phyloP scores from a whole-genome alignment of 2,888 invertebrate genomes.

The Acanthosepion pharaonis region DNA sequence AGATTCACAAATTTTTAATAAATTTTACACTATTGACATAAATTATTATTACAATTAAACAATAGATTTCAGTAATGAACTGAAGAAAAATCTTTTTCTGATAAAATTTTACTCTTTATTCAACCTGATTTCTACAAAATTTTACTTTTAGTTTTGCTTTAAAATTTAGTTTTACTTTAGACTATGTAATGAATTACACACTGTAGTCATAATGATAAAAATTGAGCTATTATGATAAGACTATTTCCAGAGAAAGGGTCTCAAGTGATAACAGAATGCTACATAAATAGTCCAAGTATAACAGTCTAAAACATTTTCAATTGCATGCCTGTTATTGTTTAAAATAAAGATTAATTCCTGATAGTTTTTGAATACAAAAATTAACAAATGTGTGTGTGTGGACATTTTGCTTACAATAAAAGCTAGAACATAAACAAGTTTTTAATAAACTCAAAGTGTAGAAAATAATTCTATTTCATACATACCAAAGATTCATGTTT shows the following conservation, averaged over 20 bases:
- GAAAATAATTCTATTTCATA: not conserved
- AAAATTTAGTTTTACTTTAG: not conserved
- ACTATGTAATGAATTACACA: not conserved
- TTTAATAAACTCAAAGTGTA: not conserved
- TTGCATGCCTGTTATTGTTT: not conserved
- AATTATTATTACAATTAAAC: no score
- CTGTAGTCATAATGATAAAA: not conserved
- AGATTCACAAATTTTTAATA: not conserved
- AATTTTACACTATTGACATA: not conserved
- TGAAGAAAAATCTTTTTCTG: no score
- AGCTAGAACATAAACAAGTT: not conserved
- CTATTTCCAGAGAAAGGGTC: no score
- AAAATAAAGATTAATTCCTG: not conserved
- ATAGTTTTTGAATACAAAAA: not conserved
- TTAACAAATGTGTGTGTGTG: conserved; percentile 15
- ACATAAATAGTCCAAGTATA: not conserved
- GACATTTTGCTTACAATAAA: not conserved
- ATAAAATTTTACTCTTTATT: no score
- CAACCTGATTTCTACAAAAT: no score
- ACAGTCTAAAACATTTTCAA: not conserved
- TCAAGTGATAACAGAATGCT: not conserved
- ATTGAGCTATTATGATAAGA: not conserved
- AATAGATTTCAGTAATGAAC: no score
- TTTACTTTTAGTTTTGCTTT: no score
- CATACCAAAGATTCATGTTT: not conserved